These are phyloP conservation scores for Lepidotrigona ventralis DNA, from an alignment of 1,140 invertebrate genomes.

Conservation along the genomic window DNA sequence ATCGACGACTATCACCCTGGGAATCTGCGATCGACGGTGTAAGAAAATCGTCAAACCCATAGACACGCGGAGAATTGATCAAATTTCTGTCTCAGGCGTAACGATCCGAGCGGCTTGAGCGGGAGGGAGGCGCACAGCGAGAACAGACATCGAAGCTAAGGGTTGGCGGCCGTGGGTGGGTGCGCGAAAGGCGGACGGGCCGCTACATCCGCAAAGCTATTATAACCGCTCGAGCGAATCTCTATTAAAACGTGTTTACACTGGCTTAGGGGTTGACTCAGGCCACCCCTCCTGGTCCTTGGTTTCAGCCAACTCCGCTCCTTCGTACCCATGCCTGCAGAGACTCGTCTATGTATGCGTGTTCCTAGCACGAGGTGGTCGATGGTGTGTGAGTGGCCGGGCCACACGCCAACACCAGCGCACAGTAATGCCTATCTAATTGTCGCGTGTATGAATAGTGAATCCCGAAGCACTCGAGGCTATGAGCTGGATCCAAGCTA, in stretches of 20 bases:
- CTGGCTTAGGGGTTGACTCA: conserved; percentile 81
- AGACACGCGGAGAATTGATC: conserved; percentile 19
- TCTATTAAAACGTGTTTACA: conserved; percentile 81
- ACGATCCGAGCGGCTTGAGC: conserved; percentile 8
- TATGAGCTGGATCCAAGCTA: conserved; percentile 78
- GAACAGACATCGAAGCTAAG: conserved; percentile 55
- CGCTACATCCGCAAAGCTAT: conserved; percentile 80
- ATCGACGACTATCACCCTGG: neutral
- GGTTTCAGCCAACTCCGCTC: conserved; percentile 70
- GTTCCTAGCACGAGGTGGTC: neutral
- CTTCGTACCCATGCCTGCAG: conserved; percentile 60
- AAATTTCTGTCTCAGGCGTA: conserved; percentile 39
- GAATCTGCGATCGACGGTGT: neutral
- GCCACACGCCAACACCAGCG: conserved; percentile 24
- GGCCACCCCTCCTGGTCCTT: conserved; percentile 70
- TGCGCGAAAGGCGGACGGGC: conserved; percentile 66
- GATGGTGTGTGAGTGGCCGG: neutral
- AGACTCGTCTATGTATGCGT: conserved; percentile 1
- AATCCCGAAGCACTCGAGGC: conserved; percentile 80
- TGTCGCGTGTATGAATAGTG: conserved; percentile 81
- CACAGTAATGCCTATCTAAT: conserved; percentile 81
- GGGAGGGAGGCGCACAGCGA: conserved; percentile 51
- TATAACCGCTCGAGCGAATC: conserved; percentile 81
- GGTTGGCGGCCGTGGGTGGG: neutral
- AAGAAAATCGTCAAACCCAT: conserved; percentile 9